Evolutionary conservation across 2,888 invertebrate species (phyloP).

Genomic region (Acanthosepion esculentum): DNA sequence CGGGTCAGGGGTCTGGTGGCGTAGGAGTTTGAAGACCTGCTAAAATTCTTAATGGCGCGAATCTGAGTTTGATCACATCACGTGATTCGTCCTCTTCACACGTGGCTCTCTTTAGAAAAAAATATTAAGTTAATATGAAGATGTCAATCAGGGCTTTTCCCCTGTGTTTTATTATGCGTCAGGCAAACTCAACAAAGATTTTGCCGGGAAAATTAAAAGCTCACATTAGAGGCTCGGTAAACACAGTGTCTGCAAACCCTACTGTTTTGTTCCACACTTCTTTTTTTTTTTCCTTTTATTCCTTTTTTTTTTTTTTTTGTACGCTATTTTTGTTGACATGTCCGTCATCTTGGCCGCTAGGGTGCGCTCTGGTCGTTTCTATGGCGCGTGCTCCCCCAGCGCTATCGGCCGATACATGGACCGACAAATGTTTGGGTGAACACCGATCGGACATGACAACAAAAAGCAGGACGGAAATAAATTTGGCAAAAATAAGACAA

Average conservation of each 20-base stretch:
- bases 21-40: not conserved
- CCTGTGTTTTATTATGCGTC: not conserved
- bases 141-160: not conserved
- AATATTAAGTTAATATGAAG: not conserved
- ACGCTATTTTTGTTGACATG: not conserved
- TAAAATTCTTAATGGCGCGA: not conserved
- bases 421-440: not conserved
- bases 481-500: not conserved
- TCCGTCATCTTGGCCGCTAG: not conserved
- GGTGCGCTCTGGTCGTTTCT: not conserved
- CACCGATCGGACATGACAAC: not conserved
- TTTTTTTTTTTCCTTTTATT: not conserved
- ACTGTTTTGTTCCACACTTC: not conserved
- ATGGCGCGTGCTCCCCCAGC: not conserved
- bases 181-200: constrained; percentile 17
- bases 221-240: constrained; percentile 17
- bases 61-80: not conserved
- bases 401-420: not conserved
- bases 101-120: not conserved
- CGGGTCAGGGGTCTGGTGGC: no score
- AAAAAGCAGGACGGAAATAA: not conserved
- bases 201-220: not conserved
- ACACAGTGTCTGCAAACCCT: not conserved
- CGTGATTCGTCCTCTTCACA: not conserved
- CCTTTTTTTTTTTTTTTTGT: not conserved